These are phyloP conservation scores for Sarcophaga caerulescens DNA, from an alignment of 2,888 invertebrate genomes.

Conservation along the genomic window DNA sequence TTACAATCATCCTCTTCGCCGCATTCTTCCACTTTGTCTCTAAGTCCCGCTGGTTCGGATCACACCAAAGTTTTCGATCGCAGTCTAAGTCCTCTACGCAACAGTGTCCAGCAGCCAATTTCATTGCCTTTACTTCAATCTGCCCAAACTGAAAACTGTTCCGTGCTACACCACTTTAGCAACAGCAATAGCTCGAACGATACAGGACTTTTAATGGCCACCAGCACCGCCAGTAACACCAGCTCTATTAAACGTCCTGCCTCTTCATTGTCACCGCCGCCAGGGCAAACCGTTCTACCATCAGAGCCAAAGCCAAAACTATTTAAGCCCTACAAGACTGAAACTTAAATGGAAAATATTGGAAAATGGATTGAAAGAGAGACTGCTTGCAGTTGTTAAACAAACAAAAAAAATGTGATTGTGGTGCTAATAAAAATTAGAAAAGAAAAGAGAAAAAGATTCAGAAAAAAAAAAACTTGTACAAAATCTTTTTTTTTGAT, in stretches of 20 bases:
- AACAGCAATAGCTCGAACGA: slow-evolving; percentile 63
- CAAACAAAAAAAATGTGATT: slow-evolving; percentile 61
- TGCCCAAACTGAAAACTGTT: slow-evolving; percentile 36
- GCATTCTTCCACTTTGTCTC: slow-evolving; percentile 80
- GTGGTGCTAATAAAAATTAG: slow-evolving; percentile 63
- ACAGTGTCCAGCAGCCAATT: slow-evolving; percentile 44
- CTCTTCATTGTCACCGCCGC: slow-evolving; percentile 75
- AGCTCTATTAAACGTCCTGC: slow-evolving; percentile 71
- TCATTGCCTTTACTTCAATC: slow-evolving; percentile 56
- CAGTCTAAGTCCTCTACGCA: slow-evolving; percentile 74
- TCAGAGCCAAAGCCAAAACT: slow-evolving; percentile 84
- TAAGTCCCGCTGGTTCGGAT: slow-evolving; percentile 80
- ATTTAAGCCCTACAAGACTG: slow-evolving; percentile 88
- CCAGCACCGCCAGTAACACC: slow-evolving; percentile 64
- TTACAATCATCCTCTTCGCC: slow-evolving; percentile 80
- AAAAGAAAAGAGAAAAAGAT: slow-evolving; percentile 24
- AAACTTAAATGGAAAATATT: slow-evolving; percentile 72
- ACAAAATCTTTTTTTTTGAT: slow-evolving; percentile 71
- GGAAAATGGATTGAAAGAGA: background rate
- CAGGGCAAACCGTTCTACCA: slow-evolving; percentile 70
- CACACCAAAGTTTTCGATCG: slow-evolving; percentile 80
- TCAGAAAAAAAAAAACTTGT: slow-evolving; percentile 69
- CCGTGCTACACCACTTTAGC: slow-evolving; percentile 17
- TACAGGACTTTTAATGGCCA: slow-evolving; percentile 74
- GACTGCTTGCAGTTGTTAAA: slow-evolving; percentile 56